A percentile compares a stretch with the other conserved stretches of the same genome.
phyloP scores from a whole-genome alignment of 2,113 vertebrate genomes.

The Poeciliopsis turrubarensis region DNA sequence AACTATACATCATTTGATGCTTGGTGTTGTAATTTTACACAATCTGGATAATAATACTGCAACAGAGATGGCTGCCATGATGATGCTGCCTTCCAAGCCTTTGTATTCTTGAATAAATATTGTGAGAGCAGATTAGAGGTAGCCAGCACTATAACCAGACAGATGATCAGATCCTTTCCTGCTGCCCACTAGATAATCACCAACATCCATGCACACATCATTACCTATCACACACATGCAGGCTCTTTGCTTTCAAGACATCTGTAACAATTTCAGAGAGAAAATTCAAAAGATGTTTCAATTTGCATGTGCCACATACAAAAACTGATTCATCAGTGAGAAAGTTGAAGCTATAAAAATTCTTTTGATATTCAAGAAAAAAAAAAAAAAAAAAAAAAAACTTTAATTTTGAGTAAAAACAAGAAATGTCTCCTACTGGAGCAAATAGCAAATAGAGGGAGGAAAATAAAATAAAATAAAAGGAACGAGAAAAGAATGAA shows the following conservation, averaged over 20 bases:
- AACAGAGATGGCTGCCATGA: slow-evolving; percentile 2
- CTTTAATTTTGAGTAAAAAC: slow-evolving; percentile 1
- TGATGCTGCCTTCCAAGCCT: slow-evolving; percentile 22
- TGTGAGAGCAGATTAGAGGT: slow-evolving; percentile 57
- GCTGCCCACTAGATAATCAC: slow-evolving; percentile 42
- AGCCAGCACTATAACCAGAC: slow-evolving; percentile 52
- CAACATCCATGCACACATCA: slow-evolving; percentile 19
- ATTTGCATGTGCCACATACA: neutral
- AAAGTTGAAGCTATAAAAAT: neutral
- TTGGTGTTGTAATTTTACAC: too few species aligned
- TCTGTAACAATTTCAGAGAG: neutral
- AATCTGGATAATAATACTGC: neutral
- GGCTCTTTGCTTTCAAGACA: neutral
- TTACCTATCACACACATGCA: neutral
- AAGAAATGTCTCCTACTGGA: neutral
- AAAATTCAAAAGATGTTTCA: slow-evolving; percentile 1
- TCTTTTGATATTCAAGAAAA: slow-evolving; percentile 44
- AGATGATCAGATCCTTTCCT: slow-evolving; percentile 49
- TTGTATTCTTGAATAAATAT: slow-evolving; percentile 58
- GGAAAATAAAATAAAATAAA: neutral
- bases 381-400: too few species aligned
- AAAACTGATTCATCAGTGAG: slow-evolving; percentile 12
- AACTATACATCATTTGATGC: too few species aligned
- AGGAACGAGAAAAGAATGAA: neutral
- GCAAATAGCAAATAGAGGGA: neutral